These are phyloP conservation scores for Pipistrellus pygmaeus DNA, from an alignment of 2,797 vertebrate species.

Conservation along the genomic window DNA sequence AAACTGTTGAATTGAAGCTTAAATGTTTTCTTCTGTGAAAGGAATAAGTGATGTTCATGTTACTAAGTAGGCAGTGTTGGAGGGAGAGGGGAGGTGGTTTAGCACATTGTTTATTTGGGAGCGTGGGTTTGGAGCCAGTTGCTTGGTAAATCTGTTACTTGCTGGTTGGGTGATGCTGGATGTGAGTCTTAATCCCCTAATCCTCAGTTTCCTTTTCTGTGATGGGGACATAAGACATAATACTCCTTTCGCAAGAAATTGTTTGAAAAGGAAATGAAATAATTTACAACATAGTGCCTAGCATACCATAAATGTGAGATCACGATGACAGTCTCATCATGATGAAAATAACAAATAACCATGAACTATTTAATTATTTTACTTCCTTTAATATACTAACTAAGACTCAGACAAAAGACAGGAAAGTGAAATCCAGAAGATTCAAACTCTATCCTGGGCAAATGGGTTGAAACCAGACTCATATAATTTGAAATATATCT, in stretches of 20 bases:
- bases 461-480: slow-evolving; percentile 11
- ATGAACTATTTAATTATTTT: slow-evolving; percentile 14
- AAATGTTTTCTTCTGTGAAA: neutral
- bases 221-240: neutral
- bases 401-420: neutral
- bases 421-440: slow-evolving; percentile 30
- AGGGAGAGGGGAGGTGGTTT: neutral
- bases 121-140: neutral
- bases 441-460: neutral
- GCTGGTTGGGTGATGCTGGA: neutral
- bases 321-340: neutral
- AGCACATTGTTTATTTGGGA: neutral
- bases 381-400: neutral
- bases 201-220: neutral
- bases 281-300: neutral
- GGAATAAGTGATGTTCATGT: neutral
- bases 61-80: neutral
- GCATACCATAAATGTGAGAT: neutral
- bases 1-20: slow-evolving; percentile 6
- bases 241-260: neutral
- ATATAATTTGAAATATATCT: slow-evolving; percentile 27
- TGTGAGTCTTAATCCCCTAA: neutral
- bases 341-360: slow-evolving; percentile 10
- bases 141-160: neutral
- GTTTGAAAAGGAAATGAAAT: slow-evolving; percentile 53